Evolutionary conservation across 2,113 vertebrate genomes (phyloP), one percentile per base, ranked within the genome.

Genomic region (Bostrychus sinensis): DNA sequence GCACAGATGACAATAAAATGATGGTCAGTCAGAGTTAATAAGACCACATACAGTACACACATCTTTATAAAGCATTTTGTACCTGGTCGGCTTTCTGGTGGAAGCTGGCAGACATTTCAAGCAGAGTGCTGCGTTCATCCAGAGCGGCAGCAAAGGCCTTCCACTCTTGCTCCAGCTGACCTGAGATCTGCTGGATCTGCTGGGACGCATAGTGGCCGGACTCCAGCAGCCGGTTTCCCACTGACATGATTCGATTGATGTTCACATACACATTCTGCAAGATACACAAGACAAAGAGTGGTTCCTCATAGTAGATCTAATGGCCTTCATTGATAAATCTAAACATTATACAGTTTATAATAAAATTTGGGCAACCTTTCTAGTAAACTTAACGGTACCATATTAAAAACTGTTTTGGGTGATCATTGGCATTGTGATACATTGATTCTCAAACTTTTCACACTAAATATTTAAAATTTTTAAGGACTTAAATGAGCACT

Each of bases 21-120:
- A n/a, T 5, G 13, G 37, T 39, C 2, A 12, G 13, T 4, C 37
- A 39, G 14, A 14, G 12, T 14, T 39, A 39, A 13, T 3, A 46
- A 73, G 1, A 54, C 56, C 12, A 68, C n/a, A 58, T 14, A 76
- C 2, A 45, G 55, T 3, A 62, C 14, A 46, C 10, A 50, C 16
- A 54, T 1, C 32, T 32, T 13, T 20, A 12, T 55, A 1, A 48
- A 22, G 30, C 0, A 3, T 43, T 36, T 46, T 8, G 83, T 80
- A 98, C 97, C 96, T 99, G 96, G 72, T 99, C 96, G 0, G 95
- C 93, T 85, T 98, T 98, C 90, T 96, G 97, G 83, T 99, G 97
- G 88, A 99, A 99, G 73, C 94, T 91, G 62, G 96, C 94, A 19
- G 97, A 98, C 96, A 98, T 98, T 82, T 98, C 96, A 77, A 98